Evolutionary conservation across 2,888 invertebrate species (phyloP), one percentile per base, ranked within the genome.

Genomic region (Ormyrus pomaceus): DNA sequence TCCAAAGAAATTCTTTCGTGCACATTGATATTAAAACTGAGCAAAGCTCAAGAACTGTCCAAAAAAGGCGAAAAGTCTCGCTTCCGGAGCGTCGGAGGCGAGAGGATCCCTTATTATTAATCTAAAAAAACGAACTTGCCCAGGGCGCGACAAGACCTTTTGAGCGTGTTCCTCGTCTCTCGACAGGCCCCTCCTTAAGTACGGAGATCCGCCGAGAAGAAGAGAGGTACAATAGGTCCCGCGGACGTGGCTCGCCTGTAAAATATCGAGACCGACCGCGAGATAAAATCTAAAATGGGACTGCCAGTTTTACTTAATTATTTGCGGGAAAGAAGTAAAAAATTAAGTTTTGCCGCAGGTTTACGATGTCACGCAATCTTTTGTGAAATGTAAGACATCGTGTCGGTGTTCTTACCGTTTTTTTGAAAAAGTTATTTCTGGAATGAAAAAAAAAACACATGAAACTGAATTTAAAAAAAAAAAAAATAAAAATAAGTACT

Each of bases 221-320:
- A 58, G 45, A 11, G 13, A 34, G 66, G 13, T 34, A 34, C 34
- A 34, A 34, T 34, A 34, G 34, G 4, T 34, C 34, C 34, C 58
- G 56, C 50, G 10, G 58, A 34, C 8, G 53, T 53, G 34, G 34
- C n/a, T 48, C 45, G 6, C 56, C 19, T 3, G 13, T 34, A 48
- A 51, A 59, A 70, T 59, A 59, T 59, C 70, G 59, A 19, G 50
- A 46, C 55, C 45, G 34, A n/a, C 10, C 50, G 50, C 51, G 46
- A 59, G 51, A 68, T 68, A 61, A 68, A 65, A 68, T 34, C 34
- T 34, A 34, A 68, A 68, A 48, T 61, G 11, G 50, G 56, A 19
- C 34, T 34, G 34, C 34, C 2, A 34, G 34, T 53, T 53, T 58
- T 50, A 19, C 58, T 46, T 70, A 70, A 59, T 55, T 48, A 58